Conservation (phyloP, 2,113 vertebrate genomes). For the Alethe diademata region DNA sequence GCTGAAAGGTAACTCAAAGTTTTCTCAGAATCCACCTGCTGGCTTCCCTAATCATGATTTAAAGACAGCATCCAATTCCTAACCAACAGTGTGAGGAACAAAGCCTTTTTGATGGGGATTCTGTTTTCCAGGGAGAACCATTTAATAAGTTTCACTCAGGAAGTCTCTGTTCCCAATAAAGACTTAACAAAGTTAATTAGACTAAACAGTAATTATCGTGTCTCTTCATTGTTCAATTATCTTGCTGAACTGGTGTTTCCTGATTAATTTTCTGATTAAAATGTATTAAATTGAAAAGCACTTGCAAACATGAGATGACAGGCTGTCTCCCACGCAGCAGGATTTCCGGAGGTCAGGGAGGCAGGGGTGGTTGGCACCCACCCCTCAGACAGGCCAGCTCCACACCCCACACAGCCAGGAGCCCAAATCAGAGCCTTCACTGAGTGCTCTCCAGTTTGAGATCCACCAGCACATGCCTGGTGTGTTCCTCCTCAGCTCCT, state of each 20-base stretch:
- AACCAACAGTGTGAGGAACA: not conserved
- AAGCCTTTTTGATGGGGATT: slow-evolving; percentile 36
- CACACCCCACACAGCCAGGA: not conserved
- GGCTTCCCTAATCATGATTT: not conserved
- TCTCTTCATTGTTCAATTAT: slow-evolving; percentile 84
- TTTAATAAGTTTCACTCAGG: slow-evolving; percentile 77
- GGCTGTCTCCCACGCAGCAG: not conserved
- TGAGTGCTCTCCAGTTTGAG: fast-evolving
- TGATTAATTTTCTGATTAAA: slow-evolving; percentile 85
- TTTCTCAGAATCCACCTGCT: not conserved
- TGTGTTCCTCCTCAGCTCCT: not conserved
- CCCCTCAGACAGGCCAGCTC: not conserved
- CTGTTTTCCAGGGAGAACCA: slow-evolving; percentile 67
- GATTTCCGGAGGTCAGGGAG: not conserved
- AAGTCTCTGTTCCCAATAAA: slow-evolving; percentile 81
- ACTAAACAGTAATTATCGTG: slow-evolving; percentile 81
- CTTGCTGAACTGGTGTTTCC: slow-evolving; percentile 80
- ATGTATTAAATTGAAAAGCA: slow-evolving; percentile 73
- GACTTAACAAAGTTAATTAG: slow-evolving; percentile 83
- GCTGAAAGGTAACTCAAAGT: not conserved
- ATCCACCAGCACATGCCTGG: fast-evolving
- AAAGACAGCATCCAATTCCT: not conserved
- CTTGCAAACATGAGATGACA: slow-evolving; percentile 54
- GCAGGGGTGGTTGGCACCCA: not conserved
- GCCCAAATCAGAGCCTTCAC: fast-evolving